Evolutionary conservation across 1,140 invertebrate species (phyloP).

Genomic region (Apis florea): DNA sequence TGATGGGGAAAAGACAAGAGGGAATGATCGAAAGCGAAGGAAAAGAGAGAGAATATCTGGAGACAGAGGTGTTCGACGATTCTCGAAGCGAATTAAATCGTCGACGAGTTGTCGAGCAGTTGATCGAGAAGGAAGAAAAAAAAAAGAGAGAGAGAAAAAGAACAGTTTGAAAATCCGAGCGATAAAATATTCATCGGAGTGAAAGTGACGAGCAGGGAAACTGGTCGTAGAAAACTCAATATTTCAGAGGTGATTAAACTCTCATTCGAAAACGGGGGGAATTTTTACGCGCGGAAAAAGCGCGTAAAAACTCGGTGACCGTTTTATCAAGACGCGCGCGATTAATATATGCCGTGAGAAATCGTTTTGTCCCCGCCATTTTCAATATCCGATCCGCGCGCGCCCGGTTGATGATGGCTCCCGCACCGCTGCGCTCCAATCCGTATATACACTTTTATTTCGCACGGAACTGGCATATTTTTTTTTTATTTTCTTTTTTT

Average conservation of each 20-base stretch:
- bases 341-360: background rate
- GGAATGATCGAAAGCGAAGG: background rate
- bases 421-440: background rate
- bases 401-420: background rate
- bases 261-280: no score
- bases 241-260: background rate
- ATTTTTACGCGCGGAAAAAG: no score
- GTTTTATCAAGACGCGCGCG: background rate
- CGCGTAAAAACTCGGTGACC: background rate
- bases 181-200: background rate
- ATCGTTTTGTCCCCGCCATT: background rate
- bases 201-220: slow-evolving; percentile 1
- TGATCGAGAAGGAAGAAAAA: background rate
- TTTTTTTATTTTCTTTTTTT: background rate
- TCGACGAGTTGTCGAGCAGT: background rate
- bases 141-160: no score
- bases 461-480: slow-evolving; percentile 37
- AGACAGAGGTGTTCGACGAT: no score
- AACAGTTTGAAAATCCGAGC: background rate
- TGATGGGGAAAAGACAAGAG: background rate
- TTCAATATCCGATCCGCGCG: slow-evolving; percentile 14
- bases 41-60: no score
- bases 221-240: background rate
- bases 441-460: slow-evolving; percentile 17
- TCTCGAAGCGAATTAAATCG: background rate